Base-by-base conservation (phyloP, 2,888 invertebrate species). In the Sarcophaga rosellei region DNA sequence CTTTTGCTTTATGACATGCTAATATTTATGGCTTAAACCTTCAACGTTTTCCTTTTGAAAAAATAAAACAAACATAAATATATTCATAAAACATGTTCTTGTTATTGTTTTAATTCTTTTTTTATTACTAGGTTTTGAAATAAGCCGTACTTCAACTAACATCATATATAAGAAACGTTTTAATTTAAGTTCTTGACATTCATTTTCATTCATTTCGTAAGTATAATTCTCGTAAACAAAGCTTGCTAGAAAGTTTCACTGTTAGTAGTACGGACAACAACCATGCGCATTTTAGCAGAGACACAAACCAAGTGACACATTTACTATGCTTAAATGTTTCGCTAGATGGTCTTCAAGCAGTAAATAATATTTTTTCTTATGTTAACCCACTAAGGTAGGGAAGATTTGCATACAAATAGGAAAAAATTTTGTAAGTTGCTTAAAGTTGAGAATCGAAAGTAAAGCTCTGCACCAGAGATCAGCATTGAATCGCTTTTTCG, bases 1-100 rank as follows among this genome's bases (percentile, higher is more conserved):
- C 35, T 35, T 35, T 35, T 35, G 8, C 0, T 35, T 6, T 35
- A 35, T 3, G 11, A 15, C 53, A 17, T 17, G 53, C 1, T 17
- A 53, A 53, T 53, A 17, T 12, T 53, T 17, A 17, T 53, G 53
- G 17, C 17, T 53, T 53, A 53, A 47, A 74, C 74, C 74, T 74
- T 74, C 62, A 47, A 25, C 47, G 17, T 23, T 74, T 74, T 47
- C 74, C 20, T 20, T 61, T 72, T 59, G 0, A 20, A 72, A 53
- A 12, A 70, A 35, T 0, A 53, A 53, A 53, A 15, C 1, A 53
- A 53, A 53, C 53, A 53, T 53, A 53, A 53, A 15, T 53, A 4
- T 15, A 53, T 53, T 15, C 53, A 53, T 53, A 53, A 53, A 53
- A 53, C 17, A 53, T 15, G 53, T 53, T 53, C 53, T 53, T 53